Percentiles rank a stretch among this genome's conserved stretches.
Evolutionary conservation across 2,113 vertebrate species (phyloP).

Genomic region (Syngnathus scovelli): DNA sequence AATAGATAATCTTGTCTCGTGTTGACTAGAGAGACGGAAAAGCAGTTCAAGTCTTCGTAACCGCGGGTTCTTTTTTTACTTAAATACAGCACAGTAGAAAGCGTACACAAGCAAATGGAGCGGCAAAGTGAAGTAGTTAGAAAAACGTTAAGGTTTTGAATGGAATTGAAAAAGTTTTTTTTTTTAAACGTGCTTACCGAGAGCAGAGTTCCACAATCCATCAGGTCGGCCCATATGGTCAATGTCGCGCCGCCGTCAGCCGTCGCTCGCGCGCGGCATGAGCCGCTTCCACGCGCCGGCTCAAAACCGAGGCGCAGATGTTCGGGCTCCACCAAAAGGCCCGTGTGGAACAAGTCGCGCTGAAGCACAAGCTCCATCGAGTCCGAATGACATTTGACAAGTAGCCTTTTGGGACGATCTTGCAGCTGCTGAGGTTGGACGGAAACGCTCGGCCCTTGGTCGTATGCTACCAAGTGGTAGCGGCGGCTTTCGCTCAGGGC

Average conservation of each 20-base stretch:
- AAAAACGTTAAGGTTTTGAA: background rate
- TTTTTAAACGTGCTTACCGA: constrained; percentile 45
- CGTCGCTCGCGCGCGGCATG: constrained; percentile 35
- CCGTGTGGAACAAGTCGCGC: constrained; percentile 52
- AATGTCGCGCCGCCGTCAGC: constrained; percentile 33
- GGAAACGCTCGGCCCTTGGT: background rate
- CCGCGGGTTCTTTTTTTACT: too few relatives aligned
- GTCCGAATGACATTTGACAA: constrained; percentile 54
- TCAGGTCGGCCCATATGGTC: constrained; percentile 35
- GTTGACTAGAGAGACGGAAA: constrained; percentile 45
- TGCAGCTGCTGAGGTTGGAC: background rate
- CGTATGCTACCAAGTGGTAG: background rate
- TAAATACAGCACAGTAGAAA: too few relatives aligned
- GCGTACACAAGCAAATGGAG: too few relatives aligned
- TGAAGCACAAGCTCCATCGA: constrained; percentile 55
- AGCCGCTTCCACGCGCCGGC: background rate
- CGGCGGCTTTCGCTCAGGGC: constrained; percentile 7
- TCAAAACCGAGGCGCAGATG: constrained; percentile 48
- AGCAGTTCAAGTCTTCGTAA: background rate
- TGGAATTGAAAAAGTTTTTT: background rate
- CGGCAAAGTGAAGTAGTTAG: too few relatives aligned
- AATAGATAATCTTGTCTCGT: constrained; percentile 57
- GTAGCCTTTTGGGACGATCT: constrained; percentile 18
- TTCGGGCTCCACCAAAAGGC: constrained; percentile 38
- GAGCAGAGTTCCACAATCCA: constrained; percentile 57